Evolutionary conservation across 1,140 invertebrate species (phyloP).

Genomic region (Aleiodes sp.): DNA sequence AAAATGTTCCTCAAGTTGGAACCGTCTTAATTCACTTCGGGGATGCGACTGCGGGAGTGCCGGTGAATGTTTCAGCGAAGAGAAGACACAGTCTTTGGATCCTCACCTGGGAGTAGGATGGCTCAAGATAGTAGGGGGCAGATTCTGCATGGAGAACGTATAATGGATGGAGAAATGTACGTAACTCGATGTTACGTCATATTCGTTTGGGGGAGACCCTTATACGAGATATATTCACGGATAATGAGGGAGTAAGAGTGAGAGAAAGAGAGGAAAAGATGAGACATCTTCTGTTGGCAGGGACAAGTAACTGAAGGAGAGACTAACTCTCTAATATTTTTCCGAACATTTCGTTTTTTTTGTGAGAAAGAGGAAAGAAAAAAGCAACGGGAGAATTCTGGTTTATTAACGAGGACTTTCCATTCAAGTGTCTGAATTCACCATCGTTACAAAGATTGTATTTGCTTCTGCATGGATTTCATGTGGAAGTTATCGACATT

Average conservation of each 20-base stretch:
- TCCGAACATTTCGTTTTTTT: neutral
- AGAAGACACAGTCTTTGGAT: constrained; percentile 26
- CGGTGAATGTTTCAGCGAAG: constrained; percentile 39
- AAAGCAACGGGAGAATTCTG: neutral
- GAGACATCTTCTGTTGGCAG: neutral
- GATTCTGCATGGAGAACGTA: constrained; percentile 7
- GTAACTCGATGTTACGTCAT: constrained; percentile 17
- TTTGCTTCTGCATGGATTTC: too few relatives aligned
- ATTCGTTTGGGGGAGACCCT: neutral
- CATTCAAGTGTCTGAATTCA: too few relatives aligned
- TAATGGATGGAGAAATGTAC: constrained; percentile 5
- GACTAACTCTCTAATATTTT: constrained; percentile 11
- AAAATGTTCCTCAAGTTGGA: neutral
- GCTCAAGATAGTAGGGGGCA: neutral
- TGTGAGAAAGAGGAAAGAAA: neutral
- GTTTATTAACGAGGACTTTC: neutral
- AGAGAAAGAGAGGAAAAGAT: neutral
- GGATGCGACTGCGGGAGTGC: constrained; percentile 39
- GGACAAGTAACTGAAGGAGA: neutral
- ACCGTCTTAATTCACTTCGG: constrained; percentile 39
- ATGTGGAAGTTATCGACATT: too few relatives aligned
- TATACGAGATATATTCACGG: neutral
- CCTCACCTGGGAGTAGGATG: constrained; percentile 4
- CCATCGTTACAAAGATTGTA: too few relatives aligned
- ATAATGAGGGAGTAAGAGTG: neutral